Evolutionary conservation across 2,888 invertebrate species (phyloP).

Genomic region (Theodoxus fluviatilis): DNA sequence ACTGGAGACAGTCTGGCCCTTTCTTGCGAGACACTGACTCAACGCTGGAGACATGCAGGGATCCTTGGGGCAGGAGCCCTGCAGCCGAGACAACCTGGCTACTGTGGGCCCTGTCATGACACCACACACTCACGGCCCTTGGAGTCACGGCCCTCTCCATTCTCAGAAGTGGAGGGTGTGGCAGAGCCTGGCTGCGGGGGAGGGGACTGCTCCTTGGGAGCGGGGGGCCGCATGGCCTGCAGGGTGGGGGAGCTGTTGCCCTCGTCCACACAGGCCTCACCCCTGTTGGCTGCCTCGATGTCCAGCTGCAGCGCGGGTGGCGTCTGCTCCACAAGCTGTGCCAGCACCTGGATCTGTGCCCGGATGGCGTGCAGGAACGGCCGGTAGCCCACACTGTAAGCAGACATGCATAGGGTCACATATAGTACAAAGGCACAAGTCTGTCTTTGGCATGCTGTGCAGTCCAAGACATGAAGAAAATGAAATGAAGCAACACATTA

Average conservation of each 20-base stretch:
- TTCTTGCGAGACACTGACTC: neutral
- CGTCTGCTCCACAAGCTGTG: constrained; percentile 54
- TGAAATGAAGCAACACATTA: no score
- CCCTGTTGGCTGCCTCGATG: constrained; percentile 35
- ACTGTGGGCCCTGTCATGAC: no score
- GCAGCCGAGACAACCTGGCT: no score
- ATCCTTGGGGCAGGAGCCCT: no score
- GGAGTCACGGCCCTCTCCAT: no score
- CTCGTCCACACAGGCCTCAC: constrained; percentile 40
- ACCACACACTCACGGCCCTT: no score
- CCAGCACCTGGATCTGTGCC: constrained; percentile 51
- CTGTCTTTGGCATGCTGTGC: no score
- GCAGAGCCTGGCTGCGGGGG: constrained; percentile 35
- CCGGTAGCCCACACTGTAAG: constrained; percentile 63
- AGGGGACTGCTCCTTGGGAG: constrained; percentile 49
- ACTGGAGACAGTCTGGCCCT: neutral
- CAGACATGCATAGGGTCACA: constrained; percentile 12
- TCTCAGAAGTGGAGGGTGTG: no score
- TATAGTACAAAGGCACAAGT: no score
- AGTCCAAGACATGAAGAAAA: no score
- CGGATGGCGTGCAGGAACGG: constrained; percentile 59
- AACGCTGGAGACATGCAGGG: no score
- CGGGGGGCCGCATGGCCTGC: constrained; percentile 51
- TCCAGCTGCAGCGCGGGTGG: constrained; percentile 42
- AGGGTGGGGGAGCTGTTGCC: constrained; percentile 49